phyloP scores from a whole-genome alignment of 2,797 vertebrate species.

The Lindbergichthys nudifrons region DNA sequence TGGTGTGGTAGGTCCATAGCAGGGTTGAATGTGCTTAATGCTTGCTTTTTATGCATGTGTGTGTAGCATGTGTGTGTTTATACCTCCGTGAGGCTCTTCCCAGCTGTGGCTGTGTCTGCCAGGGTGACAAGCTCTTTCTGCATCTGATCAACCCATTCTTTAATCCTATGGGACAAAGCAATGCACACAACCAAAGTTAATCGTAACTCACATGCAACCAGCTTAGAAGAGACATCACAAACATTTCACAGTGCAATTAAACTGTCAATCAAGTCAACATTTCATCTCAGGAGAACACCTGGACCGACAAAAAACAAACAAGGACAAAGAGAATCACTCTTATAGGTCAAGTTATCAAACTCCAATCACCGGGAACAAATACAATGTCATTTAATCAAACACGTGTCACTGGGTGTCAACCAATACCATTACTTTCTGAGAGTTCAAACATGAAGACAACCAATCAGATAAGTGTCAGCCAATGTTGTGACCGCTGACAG shows the following conservation, averaged over 20 bases:
- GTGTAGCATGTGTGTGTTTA: not conserved
- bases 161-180: conserved; percentile 86
- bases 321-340: conserved; percentile 34
- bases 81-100: conserved; percentile 89
- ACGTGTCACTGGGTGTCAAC: conserved; percentile 56
- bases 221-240: conserved; percentile 38
- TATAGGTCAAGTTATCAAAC: conserved; percentile 50
- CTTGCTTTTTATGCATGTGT: not conserved
- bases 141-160: conserved; percentile 98
- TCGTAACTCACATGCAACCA: conserved; percentile 15
- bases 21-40: not conserved
- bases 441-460: conserved; percentile 64
- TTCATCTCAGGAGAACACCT: conserved; percentile 22
- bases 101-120: conserved; percentile 91
- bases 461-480: conserved; percentile 59
- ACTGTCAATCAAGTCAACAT: conserved; percentile 53
- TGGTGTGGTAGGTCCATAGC: not conserved
- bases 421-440: conserved; percentile 52
- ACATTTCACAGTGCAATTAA: conserved; percentile 57
- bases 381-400: conserved; percentile 49
- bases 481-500: conserved; percentile 37
- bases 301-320: conserved; percentile 59
- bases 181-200: conserved; percentile 41
- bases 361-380: conserved; percentile 46
- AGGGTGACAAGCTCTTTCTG: conserved; percentile 94